Percentiles rank a stretch among this genome's conserved stretches.
phyloP scores from a whole-genome alignment of 2,113 vertebrate species.

The Nymphicus hollandicus region DNA sequence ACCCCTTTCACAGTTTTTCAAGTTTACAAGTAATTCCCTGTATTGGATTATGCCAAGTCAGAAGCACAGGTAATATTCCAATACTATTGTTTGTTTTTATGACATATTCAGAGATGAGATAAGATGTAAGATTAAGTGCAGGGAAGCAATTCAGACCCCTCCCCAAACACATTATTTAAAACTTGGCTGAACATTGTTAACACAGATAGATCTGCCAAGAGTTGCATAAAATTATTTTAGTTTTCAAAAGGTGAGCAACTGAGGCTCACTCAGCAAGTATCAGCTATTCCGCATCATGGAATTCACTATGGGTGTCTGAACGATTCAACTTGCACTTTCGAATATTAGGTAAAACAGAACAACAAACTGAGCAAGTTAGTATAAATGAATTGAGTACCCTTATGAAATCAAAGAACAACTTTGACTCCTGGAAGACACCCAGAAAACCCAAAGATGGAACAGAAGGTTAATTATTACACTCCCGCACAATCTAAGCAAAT shows the following conservation, averaged over 20 bases:
- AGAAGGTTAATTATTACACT: constrained; percentile 25
- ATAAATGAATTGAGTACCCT: constrained; percentile 9
- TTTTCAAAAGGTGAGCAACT: constrained; percentile 19
- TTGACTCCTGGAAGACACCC: constrained; percentile 17
- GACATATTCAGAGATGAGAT: constrained; percentile 44
- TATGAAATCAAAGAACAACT: constrained; percentile 21
- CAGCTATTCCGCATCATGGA: constrained; percentile 38
- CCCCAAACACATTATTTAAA: neutral
- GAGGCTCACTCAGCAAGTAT: constrained; percentile 27
- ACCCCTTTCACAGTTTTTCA: constrained; percentile 13
- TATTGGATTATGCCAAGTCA: constrained; percentile 9
- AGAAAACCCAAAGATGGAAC: constrained; percentile 35
- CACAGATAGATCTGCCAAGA: constrained; percentile 21
- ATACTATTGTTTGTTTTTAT: constrained; percentile 23
- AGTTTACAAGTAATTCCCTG: constrained; percentile 41
- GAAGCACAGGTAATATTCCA: constrained; percentile 40
- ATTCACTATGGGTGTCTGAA: constrained; percentile 20
- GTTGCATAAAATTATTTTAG: constrained; percentile 18
- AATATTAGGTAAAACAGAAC: neutral
- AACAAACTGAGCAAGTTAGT: neutral
- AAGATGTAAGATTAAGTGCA: constrained; percentile 57
- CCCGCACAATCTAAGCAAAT: neutral
- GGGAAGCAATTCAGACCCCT: constrained; percentile 59
- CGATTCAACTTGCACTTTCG: neutral
- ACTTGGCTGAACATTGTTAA: constrained; percentile 9